Evolutionary conservation across 2,888 invertebrate genomes (phyloP).

Genomic region (Neoscelio sp.): DNA sequence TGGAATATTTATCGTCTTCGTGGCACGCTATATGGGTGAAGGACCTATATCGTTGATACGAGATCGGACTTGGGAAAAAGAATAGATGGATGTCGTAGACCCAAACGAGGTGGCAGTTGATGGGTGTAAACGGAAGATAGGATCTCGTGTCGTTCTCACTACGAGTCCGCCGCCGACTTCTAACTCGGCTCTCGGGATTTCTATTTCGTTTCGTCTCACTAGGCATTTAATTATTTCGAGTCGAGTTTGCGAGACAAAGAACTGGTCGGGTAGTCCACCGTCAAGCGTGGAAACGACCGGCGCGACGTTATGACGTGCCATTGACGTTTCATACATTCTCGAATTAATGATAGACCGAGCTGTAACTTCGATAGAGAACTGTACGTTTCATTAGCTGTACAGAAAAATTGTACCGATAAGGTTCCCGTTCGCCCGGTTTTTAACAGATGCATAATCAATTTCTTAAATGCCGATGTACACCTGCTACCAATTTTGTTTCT

Average conservation of each 20-base stretch:
- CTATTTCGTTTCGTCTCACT: slow-evolving; percentile 66
- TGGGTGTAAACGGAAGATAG: slow-evolving; percentile 81
- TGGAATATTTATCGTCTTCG: slow-evolving; percentile 49
- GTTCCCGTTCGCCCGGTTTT: neutral
- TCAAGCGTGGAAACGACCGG: slow-evolving; percentile 45
- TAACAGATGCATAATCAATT: slow-evolving; percentile 48
- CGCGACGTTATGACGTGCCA: slow-evolving; percentile 70
- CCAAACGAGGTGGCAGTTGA: slow-evolving; percentile 78
- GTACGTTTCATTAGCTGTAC: neutral
- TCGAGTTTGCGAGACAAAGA: slow-evolving; percentile 75
- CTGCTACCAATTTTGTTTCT: slow-evolving; percentile 39
- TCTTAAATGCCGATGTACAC: slow-evolving; percentile 24
- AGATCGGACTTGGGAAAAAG: slow-evolving; percentile 52
- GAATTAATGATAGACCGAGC: slow-evolving; percentile 17
- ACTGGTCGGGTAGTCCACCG: slow-evolving; percentile 68
- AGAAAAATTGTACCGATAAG: slow-evolving; percentile 20
- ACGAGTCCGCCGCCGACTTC: slow-evolving; percentile 50
- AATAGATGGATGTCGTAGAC: slow-evolving; percentile 73
- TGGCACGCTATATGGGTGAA: slow-evolving; percentile 51
- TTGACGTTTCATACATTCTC: slow-evolving; percentile 66
- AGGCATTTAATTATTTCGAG: slow-evolving; percentile 79
- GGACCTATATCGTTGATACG: slow-evolving; percentile 51
- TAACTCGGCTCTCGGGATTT: slow-evolving; percentile 55
- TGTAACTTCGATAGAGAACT: too few relatives aligned
- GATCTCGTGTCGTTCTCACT: slow-evolving; percentile 75